Percentiles rank a stretch among this genome's conserved stretches.
These are phyloP conservation scores for Galerucella pusilla DNA, from an alignment of 2,888 invertebrate species.

Conservation along the genomic window DNA sequence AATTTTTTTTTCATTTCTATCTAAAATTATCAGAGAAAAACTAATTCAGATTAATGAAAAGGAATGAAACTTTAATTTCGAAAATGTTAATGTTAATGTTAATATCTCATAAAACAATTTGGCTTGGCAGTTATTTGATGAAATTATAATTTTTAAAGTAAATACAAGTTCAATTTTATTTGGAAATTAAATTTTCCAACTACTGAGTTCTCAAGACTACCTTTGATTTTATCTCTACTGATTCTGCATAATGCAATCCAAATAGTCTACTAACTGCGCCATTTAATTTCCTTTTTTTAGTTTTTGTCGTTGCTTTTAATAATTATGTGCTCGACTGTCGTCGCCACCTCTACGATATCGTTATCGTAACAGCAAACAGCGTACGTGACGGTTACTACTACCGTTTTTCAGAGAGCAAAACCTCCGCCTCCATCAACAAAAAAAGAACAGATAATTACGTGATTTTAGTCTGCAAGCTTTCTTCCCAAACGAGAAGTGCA, in stretches of 20 bases:
- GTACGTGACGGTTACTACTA: slow-evolving; percentile 30
- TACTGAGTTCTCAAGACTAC: background rate
- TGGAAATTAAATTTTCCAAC: background rate
- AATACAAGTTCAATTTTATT: background rate
- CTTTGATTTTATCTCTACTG: background rate
- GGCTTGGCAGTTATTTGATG: no score
- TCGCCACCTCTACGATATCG: slow-evolving; percentile 33
- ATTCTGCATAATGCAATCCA: slow-evolving; percentile 1
- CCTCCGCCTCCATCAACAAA: slow-evolving; percentile 1
- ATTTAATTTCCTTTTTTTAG: slow-evolving; percentile 10
- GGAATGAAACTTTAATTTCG: no score
- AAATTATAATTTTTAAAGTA: no score
- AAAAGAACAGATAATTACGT: slow-evolving; percentile 39
- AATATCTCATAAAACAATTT: no score
- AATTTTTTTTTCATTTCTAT: no score
- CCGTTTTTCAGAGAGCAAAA: slow-evolving; percentile 24
- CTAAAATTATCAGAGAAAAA: no score
- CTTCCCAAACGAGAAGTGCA: slow-evolving; percentile 25
- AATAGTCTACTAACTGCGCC: slow-evolving; percentile 14
- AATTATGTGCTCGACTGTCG: slow-evolving; percentile 28
- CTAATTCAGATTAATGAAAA: no score
- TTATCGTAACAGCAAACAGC: slow-evolving; percentile 25
- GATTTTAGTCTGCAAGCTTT: slow-evolving; percentile 32
- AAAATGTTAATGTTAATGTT: no score
- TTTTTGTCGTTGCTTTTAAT: slow-evolving; percentile 19